Evolutionary conservation across 1,140 invertebrate genomes (phyloP), one percentile per base, ranked within the genome.

Genomic region (Coboldia fuscipes): DNA sequence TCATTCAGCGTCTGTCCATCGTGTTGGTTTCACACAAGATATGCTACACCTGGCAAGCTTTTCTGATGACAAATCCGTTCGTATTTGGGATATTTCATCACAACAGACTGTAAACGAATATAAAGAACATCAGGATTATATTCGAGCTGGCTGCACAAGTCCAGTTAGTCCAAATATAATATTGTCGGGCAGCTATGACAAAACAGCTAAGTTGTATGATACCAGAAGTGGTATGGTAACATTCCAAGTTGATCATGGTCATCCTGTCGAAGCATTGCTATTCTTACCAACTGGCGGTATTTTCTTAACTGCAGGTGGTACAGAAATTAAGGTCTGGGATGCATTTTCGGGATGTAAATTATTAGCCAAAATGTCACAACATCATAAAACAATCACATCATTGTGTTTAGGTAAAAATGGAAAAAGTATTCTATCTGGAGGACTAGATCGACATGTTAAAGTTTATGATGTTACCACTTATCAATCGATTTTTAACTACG

Each of bases 351-450:
- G 81, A 34, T 86, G 89, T 6, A 76, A 76, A 52, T 55, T 92
- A 35, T 50, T 94, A 8, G 70, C 76, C 9, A 72, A 69, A 54
- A 65, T 89, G 44, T 71, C 72, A 27, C 72, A 83, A 48, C 78
- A 97, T 56, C 86, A 96, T 50, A 97, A 97, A 65, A 92, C 89
- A 2, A 72, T 97, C 2, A 94, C 86, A 3, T 76, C 75, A 41
- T 45, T 94, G 15, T 58, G 66, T 41, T 62, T 90, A 35, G 76
- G 78, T 15, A 79, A 72, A 16, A 72, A 85, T 48, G 76, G 75
- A 17, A 74, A 70, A 36, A 66, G 82, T 44, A 60, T 97, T 23
- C 48, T 97, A 39, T 93, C 89, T 7, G 85, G 75, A 5, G 89
- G 85, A 3, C 59, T 97, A 28, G 93, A 97, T 50, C 70, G 81